These are phyloP conservation scores for Poecilia wingei DNA, from an alignment of 2,797 vertebrate genomes.

Conservation along the genomic window DNA sequence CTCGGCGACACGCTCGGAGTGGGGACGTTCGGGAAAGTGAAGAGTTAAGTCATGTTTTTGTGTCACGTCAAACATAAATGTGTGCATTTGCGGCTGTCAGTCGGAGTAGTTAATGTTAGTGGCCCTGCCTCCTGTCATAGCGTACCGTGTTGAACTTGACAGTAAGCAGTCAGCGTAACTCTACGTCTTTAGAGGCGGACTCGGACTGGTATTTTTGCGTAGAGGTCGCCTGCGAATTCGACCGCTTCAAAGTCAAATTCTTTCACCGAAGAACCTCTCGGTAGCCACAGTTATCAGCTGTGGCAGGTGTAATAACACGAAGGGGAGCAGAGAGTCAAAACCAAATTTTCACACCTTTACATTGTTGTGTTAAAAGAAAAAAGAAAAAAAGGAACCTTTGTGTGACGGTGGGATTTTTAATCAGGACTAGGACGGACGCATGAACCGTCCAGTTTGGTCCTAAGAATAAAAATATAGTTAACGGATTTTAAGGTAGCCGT, in stretches of 20 bases:
- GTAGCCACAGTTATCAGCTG: conserved; percentile 18
- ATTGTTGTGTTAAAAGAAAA: not conserved
- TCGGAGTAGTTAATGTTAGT: conserved; percentile 18
- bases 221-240: conserved; percentile 51
- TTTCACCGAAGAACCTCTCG: conserved; percentile 29
- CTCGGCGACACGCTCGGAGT: conserved; percentile 97
- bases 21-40: conserved; percentile 98
- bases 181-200: rapidly evolving
- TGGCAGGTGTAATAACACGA: conserved; percentile 51
- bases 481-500: not conserved
- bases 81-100: conserved; percentile 25
- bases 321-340: conserved; percentile 2
- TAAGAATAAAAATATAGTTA: conserved; percentile 6
- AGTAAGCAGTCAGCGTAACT: conserved; percentile 62
- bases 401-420: not conserved
- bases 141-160: conserved; percentile 61
- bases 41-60: conserved; percentile 90
- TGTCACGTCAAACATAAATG: conserved; percentile 14
- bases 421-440: not conserved
- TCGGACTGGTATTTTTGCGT: conserved; percentile 17
- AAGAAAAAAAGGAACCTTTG: not conserved
- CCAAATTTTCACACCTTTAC: not conserved
- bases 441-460: not conserved
- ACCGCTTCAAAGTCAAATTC: conserved; percentile 71
- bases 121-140: conserved; percentile 9